Base-by-base conservation (phyloP, 2,113 vertebrate species). In the Carettochelys insculpta region DNA sequence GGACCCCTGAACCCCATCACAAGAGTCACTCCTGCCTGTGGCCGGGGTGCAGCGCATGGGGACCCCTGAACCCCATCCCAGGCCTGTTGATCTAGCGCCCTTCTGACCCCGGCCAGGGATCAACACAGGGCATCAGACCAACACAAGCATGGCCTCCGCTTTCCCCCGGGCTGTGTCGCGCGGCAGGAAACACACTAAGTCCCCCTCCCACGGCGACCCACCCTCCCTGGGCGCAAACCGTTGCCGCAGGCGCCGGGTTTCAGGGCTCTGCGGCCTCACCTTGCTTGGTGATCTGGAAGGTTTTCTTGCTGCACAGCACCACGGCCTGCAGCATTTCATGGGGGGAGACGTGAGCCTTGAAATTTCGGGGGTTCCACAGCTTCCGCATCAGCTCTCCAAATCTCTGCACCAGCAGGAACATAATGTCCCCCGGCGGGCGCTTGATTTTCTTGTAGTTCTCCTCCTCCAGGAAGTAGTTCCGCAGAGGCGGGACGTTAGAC, bases 311-410 rank as follows among this genome's bases (percentile, higher is more conserved):
- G 98, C 99, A 99, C 5, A 99, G 98, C 34, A 99, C 99, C 48
- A 99, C 99, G 0, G 99, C 99, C 96, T 99, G 99, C 82, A 99
- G 97, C 99, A 99, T 99, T 97, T 99, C 99, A 1, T 99, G 99
- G 16, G 99, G 99, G 0, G 99, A 99, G 10, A 99, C 99, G 0
- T 99, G 99, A 0, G 99, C 99, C 93, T 99, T 99, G 96, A 99
- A 99, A 94, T 99, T 99, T 3, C 99, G 97, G 1, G 99, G 99
- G 96, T 99, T 99, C 99, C 99, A 99, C 41, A 99, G 98, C 91
- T 99, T 99, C 80, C 99, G 96, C 99, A 99, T 99, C 75, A 99
- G 98, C 95, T 99, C 99, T 51, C 99, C 99, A 2, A 99, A 99
- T 10, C 99, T 98, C 97, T 99, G 99, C 81, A 99, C 99, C 96